phyloP scores from a whole-genome alignment of 1,140 invertebrate species.

The Globodera ellingtonae region DNA sequence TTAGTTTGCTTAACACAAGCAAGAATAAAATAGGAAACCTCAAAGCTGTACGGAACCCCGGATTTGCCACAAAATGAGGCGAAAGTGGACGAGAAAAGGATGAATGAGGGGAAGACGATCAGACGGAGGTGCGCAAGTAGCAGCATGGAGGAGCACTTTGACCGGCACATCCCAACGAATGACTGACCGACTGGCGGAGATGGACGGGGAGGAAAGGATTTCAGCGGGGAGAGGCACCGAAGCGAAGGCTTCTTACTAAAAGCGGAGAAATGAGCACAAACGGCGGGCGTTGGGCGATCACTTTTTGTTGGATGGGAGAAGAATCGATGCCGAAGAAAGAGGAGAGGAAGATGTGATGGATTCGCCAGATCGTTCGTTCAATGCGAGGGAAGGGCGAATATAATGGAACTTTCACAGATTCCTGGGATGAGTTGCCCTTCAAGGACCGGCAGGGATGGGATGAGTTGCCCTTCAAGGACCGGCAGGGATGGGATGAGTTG shows the following conservation, averaged over 20 bases:
- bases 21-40: conserved; percentile 25
- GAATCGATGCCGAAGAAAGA: background rate
- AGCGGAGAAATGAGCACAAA: background rate
- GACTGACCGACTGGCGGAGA: background rate
- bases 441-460: no score
- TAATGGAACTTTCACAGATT: no score
- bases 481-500: no score
- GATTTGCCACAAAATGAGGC: conserved; percentile 57
- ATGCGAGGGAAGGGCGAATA: no score
- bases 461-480: no score
- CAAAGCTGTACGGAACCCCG: conserved; percentile 59
- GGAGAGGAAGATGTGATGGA: no score
- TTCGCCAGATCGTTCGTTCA: no score
- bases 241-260: background rate
- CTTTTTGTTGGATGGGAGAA: background rate
- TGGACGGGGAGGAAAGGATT: background rate
- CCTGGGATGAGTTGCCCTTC: no score
- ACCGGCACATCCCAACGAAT: background rate
- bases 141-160: background rate
- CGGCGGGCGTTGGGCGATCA: background rate
- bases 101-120: background rate
- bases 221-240: background rate
- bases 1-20: background rate
- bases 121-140: background rate
- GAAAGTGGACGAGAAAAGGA: background rate